Percentiles rank a stretch among this genome's conserved stretches.
phyloP scores from a whole-genome alignment of 2,113 vertebrate species.

The Thomomys bottae region DNA sequence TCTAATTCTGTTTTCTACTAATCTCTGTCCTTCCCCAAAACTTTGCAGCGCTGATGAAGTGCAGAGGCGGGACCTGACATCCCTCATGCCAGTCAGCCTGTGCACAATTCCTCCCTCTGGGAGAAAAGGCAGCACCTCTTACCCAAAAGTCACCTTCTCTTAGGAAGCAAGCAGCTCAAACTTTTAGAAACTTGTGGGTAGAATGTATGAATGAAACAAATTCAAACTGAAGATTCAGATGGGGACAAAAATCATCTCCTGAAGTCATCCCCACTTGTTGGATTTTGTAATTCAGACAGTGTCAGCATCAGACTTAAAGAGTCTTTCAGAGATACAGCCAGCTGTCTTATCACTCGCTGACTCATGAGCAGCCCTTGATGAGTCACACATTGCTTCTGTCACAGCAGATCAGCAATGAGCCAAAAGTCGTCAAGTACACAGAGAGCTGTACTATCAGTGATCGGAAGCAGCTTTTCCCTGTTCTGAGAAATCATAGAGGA shows the following conservation, averaged over 20 bases:
- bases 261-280: not conserved
- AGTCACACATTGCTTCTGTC: constrained; percentile 67
- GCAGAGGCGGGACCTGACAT: not conserved
- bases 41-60: not conserved
- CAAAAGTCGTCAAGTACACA: constrained; percentile 14
- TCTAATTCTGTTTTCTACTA: not conserved
- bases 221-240: not conserved
- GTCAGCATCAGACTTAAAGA: not conserved
- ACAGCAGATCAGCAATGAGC: constrained; percentile 57
- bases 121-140: not conserved
- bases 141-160: not conserved
- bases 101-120: not conserved
- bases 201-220: not conserved
- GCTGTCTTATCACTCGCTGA: constrained; percentile 56
- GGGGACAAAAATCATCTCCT: not conserved
- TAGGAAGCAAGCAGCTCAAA: not conserved
- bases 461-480: not conserved
- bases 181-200: not conserved
- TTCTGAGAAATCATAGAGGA: not conserved
- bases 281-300: not conserved
- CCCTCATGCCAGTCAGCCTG: not conserved
- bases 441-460: not conserved
- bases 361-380: constrained; percentile 40
- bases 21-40: not conserved
- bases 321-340: constrained; percentile 32